Conservation (phyloP, 2,797 vertebrate species). For the Balearica regulorum region DNA sequence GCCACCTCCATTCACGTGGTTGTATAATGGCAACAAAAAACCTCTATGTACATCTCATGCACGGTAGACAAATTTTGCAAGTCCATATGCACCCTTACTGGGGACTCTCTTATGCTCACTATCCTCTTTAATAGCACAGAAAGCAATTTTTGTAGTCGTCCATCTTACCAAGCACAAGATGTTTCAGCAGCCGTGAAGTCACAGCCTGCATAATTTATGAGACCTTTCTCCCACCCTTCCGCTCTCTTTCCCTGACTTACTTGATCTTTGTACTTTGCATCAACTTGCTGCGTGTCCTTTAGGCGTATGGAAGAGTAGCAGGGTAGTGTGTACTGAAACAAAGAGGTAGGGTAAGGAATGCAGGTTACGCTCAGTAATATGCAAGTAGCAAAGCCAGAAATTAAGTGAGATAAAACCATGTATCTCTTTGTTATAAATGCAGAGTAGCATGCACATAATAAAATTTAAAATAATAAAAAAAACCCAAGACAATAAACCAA, state of each 20-base stretch:
- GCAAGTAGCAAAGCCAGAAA: background rate
- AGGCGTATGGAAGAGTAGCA: background rate
- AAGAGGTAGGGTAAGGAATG: background rate
- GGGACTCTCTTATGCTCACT: background rate
- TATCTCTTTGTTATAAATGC: background rate
- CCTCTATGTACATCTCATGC: rapidly evolving
- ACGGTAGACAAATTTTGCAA: background rate
- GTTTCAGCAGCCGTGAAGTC: conserved; percentile 44
- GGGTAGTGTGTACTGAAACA: background rate
- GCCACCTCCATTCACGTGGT: background rate
- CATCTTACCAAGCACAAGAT: conserved; percentile 29
- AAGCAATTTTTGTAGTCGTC: conserved; percentile 4
- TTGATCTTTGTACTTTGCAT: conserved; percentile 9
- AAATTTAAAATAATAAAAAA: background rate
- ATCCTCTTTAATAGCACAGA: conserved; percentile 6
- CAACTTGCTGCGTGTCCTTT: conserved; percentile 5
- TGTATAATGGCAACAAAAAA: background rate
- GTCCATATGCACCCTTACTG: background rate
- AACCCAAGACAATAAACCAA: background rate
- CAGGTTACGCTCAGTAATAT: background rate
- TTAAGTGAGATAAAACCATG: background rate
- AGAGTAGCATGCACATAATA: background rate
- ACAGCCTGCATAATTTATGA: conserved; percentile 5
- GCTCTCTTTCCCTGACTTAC: background rate
- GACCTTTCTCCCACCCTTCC: background rate